Evolutionary conservation across 2,113 vertebrate genomes (phyloP).

Genomic region (Pseudorectes ferrugineus): DNA sequence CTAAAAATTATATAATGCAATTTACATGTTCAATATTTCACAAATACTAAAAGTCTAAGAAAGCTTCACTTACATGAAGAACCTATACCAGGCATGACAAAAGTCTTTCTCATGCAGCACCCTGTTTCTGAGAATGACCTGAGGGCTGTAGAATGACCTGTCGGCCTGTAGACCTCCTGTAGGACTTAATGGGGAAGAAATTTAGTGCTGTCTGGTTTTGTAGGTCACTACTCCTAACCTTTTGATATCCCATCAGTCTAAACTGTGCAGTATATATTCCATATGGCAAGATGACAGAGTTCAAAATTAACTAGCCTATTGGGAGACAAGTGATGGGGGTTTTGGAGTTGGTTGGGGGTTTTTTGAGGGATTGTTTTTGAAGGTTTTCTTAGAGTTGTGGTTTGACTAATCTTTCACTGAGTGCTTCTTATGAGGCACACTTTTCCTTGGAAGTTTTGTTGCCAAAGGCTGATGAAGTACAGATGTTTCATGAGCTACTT

Average conservation of each 20-base stretch:
- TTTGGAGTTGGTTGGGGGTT: not conserved
- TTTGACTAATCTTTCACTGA: not conserved
- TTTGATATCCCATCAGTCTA: not conserved
- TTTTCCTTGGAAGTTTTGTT: not conserved
- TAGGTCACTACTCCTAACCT: not conserved
- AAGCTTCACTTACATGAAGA: not conserved
- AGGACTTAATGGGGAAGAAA: not conserved
- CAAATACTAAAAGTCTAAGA: not conserved
- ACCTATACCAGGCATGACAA: not conserved
- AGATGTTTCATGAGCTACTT: not conserved
- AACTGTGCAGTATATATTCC: not conserved
- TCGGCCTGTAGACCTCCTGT: not conserved
- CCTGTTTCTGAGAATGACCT: not conserved
- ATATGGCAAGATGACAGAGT: not conserved
- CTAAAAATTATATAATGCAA: not conserved
- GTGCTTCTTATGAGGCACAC: not conserved
- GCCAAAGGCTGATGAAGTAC: not conserved
- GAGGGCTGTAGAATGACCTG: not conserved
- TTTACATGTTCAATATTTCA: not conserved
- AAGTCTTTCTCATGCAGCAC: not conserved
- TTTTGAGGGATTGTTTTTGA: not conserved
- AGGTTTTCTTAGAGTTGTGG: not conserved
- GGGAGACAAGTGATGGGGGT: not conserved
- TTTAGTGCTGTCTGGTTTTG: not conserved
- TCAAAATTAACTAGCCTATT: not conserved